Conservation (phyloP, 2,797 vertebrate species). For the Ceyx erithaca region DNA sequence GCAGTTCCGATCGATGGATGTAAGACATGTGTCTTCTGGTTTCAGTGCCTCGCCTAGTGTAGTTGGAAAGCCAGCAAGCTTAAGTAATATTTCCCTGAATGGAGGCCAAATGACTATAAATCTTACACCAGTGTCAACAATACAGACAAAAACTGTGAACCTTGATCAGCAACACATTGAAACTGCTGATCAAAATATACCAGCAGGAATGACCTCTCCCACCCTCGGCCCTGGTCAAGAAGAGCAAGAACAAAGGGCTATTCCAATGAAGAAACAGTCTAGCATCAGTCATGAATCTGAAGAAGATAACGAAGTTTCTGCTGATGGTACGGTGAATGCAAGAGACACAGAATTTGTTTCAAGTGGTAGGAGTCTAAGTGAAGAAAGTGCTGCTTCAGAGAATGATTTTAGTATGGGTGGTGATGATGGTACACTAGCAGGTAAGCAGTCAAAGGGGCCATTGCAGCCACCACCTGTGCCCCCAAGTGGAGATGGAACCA, state of each 20-base stretch:
- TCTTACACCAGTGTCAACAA: conserved; percentile 78
- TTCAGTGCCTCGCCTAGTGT: conserved; percentile 86
- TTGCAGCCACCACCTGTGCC: conserved; percentile 68
- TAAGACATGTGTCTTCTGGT: conserved; percentile 85
- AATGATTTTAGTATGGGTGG: conserved; percentile 81
- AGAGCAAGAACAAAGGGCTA: conserved; percentile 74
- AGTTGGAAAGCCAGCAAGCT: conserved; percentile 83
- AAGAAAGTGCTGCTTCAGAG: conserved; percentile 81
- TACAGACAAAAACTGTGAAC: conserved; percentile 77
- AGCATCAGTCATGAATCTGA: conserved; percentile 75
- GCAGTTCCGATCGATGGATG: conserved; percentile 86
- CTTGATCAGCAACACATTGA: conserved; percentile 80
- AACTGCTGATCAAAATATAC: conserved; percentile 74
- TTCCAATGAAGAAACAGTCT: conserved; percentile 74
- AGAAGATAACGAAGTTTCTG: conserved; percentile 75
- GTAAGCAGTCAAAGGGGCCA: conserved; percentile 64
- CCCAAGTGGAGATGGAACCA: conserved; percentile 71
- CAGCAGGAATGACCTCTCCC: conserved; percentile 73
- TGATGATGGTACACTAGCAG: conserved; percentile 78
- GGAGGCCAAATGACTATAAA: conserved; percentile 86
- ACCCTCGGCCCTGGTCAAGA: conserved; percentile 75
- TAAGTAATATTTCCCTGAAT: conserved; percentile 87
- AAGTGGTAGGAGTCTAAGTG: conserved; percentile 81
- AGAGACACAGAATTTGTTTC: conserved; percentile 83
- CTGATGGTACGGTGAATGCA: conserved; percentile 78